Evolutionary conservation across 1,140 invertebrate genomes (phyloP).

Genomic region (Oryctes rhinoceros): DNA sequence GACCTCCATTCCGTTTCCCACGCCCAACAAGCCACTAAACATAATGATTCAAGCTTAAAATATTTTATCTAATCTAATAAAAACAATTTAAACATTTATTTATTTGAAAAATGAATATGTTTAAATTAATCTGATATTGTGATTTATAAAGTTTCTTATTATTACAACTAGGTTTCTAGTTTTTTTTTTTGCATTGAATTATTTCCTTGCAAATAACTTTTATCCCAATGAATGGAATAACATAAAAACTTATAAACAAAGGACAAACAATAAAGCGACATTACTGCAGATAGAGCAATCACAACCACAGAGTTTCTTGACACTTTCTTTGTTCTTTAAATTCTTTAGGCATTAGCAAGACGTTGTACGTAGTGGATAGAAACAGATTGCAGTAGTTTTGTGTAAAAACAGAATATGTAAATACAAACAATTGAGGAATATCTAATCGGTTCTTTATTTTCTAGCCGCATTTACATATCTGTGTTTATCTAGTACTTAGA

Average conservation of each 20-base stretch:
- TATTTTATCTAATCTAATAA: conserved; percentile 11
- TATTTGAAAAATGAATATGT: background rate
- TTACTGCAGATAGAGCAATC: too few relatives aligned
- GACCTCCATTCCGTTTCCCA: background rate
- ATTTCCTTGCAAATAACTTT: too few relatives aligned
- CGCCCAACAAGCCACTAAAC: background rate
- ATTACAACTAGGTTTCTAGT: background rate
- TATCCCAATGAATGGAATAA: background rate
- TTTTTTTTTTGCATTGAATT: too few relatives aligned
- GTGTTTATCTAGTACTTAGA: too few relatives aligned
- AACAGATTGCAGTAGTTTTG: too few relatives aligned
- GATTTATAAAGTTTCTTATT: background rate
- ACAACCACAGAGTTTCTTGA: background rate
- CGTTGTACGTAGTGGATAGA: too few relatives aligned
- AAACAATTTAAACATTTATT: background rate
- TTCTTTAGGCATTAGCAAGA: background rate
- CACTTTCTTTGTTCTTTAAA: background rate
- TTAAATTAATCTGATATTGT: background rate
- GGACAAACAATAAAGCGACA: too few relatives aligned
- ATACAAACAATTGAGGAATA: too few relatives aligned
- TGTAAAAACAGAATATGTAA: too few relatives aligned
- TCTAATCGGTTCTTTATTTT: too few relatives aligned
- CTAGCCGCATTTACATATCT: too few relatives aligned
- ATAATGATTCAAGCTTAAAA: background rate
- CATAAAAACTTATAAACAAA: background rate